Base-by-base conservation (phyloP, 2,888 invertebrate genomes). In the Idaea biselata region DNA sequence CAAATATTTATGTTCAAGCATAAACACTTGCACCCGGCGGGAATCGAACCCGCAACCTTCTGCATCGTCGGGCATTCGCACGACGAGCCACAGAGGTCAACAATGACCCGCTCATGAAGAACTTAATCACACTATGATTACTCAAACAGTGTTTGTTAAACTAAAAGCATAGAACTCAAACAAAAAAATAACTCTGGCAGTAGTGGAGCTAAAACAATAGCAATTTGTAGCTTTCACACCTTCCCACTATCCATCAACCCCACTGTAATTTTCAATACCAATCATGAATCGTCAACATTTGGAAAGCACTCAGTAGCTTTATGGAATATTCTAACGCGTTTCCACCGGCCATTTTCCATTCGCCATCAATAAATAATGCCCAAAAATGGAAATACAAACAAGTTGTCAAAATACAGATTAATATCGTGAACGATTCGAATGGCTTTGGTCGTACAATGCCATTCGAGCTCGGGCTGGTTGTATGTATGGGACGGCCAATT, bases 351-450 rank as follows among this genome's bases (percentile, higher is more conserved):
- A 8, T 14, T 44, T 44, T 44, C 56, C 18, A 18, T 56, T 18
- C 18, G 56, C 57, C 54, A 58, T 67, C 67, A 60, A 69, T 70
- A 66, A 66, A 70, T 69, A 68, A 65, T 66, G 58, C 44, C 60
- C 56, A 61, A 63, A 56, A 70, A 70, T 66, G 65, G 64, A 63
- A 68, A 69, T 69, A 70, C 69, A 70, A 70, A 70, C 68, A 70
- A 68, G 68, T 68, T 70, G 69, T 70, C 68, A 68, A 68, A 70
- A 64, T 65, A 65, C 61, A 66, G 69, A 70, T 70, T 70, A 70
- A 70, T 69, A 69, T 66, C 68, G 66, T 60, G 64, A 65, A 60
- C 68, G 69, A 68, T 68, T 66, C 62, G 61, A 60, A 65, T 62
- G 64, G 67, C 64, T 63, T 60, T 63, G 55, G 55, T 55, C 17